Evolutionary conservation across 2,888 invertebrate genomes (phyloP), one percentile per base, ranked within the genome.

Genomic region (Drosophila bunnanda): DNA sequence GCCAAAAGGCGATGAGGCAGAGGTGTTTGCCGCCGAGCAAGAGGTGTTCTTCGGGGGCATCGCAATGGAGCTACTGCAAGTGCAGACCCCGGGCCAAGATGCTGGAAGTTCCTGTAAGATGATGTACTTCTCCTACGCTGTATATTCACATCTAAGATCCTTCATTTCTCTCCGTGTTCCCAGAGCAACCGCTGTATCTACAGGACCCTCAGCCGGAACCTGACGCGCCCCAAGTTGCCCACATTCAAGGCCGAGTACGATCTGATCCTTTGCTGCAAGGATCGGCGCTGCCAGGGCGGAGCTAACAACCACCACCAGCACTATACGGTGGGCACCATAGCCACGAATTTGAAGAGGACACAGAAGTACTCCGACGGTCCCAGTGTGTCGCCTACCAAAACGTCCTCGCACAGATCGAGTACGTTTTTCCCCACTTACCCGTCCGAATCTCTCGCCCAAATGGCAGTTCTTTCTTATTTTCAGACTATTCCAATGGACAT

Each of bases 281-380:
- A 36, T 5, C 50, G 28, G 12, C 64, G 64, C 10, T 65, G 64
- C 34, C 34, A 34, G 41, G 64, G 64, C 17, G 64, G 64, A 8
- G 50, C 28, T 4, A 44, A 15, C 4, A 15, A 44, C 1, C 9
- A 9, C 9, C 25, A 25, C 8, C 8, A 15, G 1, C 10, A 61
- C 39, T 10, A 38, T 13, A 8, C 12, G 48, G 2, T 4, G 4
- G 4, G 8, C 28, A 30, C 30, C 4, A 1, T 22, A 12, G n/a
- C 30, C 4, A 8, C 62, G 1, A 12, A 3, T 3, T 4, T 36
- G 2, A 50, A 43, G 2, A 36, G 8, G 28, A 12, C 22, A 15
- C 15, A 32, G 4, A 62, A 50, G 28, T n/a, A 17, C 12, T 4
- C 25, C 0, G 46, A 15, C 8, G 36, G 9, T 9, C 22, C 12